Evolutionary conservation across 2,113 vertebrate genomes (phyloP), one percentile per base, ranked within the genome.

Genomic region (Psettodes erumei): DNA sequence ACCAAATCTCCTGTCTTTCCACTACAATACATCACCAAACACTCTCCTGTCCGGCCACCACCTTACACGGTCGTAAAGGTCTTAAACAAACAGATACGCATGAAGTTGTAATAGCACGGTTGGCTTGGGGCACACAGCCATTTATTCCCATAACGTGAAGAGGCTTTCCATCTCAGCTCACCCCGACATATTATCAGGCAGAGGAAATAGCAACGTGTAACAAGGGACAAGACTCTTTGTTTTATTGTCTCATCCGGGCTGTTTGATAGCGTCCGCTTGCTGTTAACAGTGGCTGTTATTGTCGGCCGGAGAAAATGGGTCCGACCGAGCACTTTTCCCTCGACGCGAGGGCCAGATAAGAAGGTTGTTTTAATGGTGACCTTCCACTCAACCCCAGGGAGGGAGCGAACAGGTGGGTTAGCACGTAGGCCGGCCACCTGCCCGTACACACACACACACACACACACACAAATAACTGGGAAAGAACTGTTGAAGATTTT

Each of bases 51-150:
- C 78, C 3, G 1, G n/a, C 27, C 5, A 6, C 45, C 85, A 77
- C 64, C 81, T 65, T 19, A 3, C 71, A 9, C 61, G 37, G 37
- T 76, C 9, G 3, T 64, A 90, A 90, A 91, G 2, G 11, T 69
- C 38, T 45, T 71, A 12, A 82, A 19, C 82, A 86, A 89, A 88
- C 81, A 89, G 25, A 33, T 37, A 55, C 13, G 1, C 21, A 59
- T 90, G 83, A 83, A 7, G 40, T 16, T 16, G 27, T 55, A 77
- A 86, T 74, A 82, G 64, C 81, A 27, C 7, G 5, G 77, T 72
- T 62, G 69, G 62, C 58, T 38, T 23, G 51, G 35, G 54, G 1
- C 28, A 28, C 60, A 71, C 16, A 12, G 61, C 19, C 56, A 81
- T 85, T 82, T 75, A 71, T 55, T 27, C 27, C 68, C 65, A 72